phyloP scores from a whole-genome alignment of 2,113 vertebrate species.

The Oreochromis niloticus region DNA sequence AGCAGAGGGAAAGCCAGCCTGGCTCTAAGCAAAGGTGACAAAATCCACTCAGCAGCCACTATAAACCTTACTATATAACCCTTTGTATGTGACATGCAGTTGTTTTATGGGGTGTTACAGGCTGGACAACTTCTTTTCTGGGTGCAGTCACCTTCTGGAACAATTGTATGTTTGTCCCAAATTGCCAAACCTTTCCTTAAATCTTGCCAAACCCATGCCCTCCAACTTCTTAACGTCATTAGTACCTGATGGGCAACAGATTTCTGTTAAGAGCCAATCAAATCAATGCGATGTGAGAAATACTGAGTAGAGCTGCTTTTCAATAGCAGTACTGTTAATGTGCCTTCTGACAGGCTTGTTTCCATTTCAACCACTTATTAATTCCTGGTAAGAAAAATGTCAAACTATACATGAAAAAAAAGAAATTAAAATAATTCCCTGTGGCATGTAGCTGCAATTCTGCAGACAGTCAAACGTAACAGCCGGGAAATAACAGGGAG shows the following conservation, averaged over 20 bases:
- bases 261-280: neutral
- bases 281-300: neutral
- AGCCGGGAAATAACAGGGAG: slow-evolving; percentile 18
- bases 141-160: neutral
- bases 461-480: slow-evolving; percentile 5
- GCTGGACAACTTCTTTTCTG: neutral
- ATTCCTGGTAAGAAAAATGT: neutral
- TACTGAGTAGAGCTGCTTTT: neutral
- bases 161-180: neutral
- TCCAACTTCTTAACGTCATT: neutral
- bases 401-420: neutral
- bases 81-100: neutral
- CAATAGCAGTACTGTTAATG: neutral
- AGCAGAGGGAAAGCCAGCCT: neutral
- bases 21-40: neutral
- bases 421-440: neutral
- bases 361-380: neutral
- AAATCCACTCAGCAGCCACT: neutral
- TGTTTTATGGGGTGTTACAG: neutral
- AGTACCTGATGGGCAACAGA: neutral
- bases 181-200: neutral
- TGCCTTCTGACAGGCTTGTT: neutral
- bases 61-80: neutral
- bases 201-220: neutral
- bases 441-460: neutral